phyloP scores from a whole-genome alignment of 2,888 invertebrate genomes.

The Balanococcus diminutus region DNA sequence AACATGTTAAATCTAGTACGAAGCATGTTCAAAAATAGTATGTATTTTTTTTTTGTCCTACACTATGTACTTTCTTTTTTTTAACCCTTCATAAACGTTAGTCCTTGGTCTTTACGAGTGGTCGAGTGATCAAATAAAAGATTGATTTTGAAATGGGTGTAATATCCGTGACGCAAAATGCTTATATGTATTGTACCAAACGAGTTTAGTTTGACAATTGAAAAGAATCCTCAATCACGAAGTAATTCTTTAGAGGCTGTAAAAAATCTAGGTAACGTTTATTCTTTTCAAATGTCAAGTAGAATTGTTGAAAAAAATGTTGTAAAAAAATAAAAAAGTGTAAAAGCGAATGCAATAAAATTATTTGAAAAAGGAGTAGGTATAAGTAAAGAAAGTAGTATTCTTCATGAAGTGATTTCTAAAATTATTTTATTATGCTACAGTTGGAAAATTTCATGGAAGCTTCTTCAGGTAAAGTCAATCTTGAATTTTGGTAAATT shows the following conservation, averaged over 20 bases:
- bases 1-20: no score
- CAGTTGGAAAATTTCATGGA: no score
- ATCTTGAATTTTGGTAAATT: neutral
- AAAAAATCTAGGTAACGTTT: neutral
- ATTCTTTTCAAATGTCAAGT: neutral
- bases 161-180: neutral
- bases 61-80: neutral
- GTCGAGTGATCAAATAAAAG: neutral
- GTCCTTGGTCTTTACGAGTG: neutral
- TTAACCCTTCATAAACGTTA: neutral
- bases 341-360: neutral
- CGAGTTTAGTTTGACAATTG: neutral
- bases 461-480: no score
- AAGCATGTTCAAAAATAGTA: no score
- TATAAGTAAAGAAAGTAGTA: no score
- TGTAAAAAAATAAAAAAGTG: neutral
- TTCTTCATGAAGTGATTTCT: no score
- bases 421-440: no score
- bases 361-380: neutral
- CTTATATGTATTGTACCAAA: neutral
- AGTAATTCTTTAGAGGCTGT: neutral
- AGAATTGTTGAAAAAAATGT: neutral
- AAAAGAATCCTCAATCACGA: neutral
- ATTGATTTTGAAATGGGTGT: neutral
- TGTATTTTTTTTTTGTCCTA: no score